A percentile compares a stretch with the other conserved stretches of the same genome.
phyloP scores from a whole-genome alignment of 2,113 vertebrate species.

The Poecile atricapillus region DNA sequence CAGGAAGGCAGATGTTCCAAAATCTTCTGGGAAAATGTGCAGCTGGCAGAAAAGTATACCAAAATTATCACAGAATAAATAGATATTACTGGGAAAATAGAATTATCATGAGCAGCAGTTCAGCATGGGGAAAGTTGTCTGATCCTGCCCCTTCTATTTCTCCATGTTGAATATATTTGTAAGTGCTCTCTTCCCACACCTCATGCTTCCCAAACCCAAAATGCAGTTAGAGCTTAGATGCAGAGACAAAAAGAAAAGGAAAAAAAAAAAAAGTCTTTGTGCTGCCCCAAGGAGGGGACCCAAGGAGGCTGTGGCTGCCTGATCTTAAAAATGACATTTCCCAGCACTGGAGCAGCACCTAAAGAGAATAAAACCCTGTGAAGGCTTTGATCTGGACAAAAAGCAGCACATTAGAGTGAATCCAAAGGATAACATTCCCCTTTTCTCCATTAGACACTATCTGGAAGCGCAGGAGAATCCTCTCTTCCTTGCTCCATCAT shows the following conservation, averaged over 20 bases:
- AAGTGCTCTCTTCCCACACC: not conserved
- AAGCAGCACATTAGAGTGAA: not conserved
- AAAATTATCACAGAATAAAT: not conserved
- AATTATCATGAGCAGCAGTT: not conserved
- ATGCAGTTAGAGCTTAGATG: not conserved
- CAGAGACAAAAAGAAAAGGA: not conserved
- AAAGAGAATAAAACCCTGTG: not conserved
- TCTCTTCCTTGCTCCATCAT: not conserved
- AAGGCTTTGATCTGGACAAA: not conserved
- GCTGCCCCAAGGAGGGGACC: not conserved
- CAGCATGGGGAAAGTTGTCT: not conserved
- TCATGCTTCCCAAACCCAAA: not conserved
- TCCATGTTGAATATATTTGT: not conserved
- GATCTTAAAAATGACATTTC: not conserved
- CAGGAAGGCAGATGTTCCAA: not conserved
- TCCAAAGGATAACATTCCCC: not conserved
- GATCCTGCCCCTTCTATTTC: not conserved
- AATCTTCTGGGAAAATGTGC: not conserved
- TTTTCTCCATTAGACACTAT: not conserved
- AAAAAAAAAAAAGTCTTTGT: rapidly evolving
- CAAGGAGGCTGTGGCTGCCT: not conserved
- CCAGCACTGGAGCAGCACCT: not conserved
- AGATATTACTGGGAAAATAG: not conserved
- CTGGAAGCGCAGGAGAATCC: not conserved
- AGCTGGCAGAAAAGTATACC: not conserved